Evolutionary conservation across 2,113 vertebrate species (phyloP).

Genomic region (Aptenodytes patagonicus): DNA sequence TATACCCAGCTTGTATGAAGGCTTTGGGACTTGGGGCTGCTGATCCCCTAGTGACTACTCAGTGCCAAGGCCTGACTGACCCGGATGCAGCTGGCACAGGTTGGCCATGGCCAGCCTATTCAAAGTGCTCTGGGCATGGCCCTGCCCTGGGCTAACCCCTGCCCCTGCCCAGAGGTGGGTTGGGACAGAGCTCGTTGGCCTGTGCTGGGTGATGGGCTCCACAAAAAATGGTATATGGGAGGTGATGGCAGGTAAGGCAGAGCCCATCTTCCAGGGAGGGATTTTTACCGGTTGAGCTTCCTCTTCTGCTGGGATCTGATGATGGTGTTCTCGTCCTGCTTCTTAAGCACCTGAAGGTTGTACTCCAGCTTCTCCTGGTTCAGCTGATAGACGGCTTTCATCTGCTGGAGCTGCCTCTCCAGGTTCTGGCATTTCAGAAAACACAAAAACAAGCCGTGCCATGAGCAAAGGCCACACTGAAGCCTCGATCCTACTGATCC

Average conservation of each 20-base stretch:
- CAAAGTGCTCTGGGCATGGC: neutral
- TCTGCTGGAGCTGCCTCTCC: slow-evolving; percentile 75
- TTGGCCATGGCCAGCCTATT: neutral
- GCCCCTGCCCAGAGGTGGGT: neutral
- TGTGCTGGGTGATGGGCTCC: neutral
- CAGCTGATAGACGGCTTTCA: slow-evolving; percentile 68
- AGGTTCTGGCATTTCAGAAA: slow-evolving; percentile 64
- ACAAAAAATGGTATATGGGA: neutral
- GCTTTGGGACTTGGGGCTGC: neutral
- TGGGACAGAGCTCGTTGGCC: neutral
- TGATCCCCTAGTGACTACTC: neutral
- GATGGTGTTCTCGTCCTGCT: slow-evolving; percentile 64
- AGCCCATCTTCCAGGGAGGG: neutral
- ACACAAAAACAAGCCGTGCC: neutral
- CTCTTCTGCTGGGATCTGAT: slow-evolving; percentile 73
- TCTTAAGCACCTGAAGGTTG: slow-evolving; percentile 79
- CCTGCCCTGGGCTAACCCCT: neutral
- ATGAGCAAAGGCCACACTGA: neutral
- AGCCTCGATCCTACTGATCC: neutral
- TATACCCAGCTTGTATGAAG: neutral
- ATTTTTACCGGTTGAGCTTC: slow-evolving; percentile 74
- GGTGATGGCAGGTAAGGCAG: neutral
- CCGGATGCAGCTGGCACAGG: neutral
- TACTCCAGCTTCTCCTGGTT: slow-evolving; percentile 84
- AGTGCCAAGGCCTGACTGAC: neutral